These are phyloP conservation scores for Orgyia antiqua DNA, from an alignment of 2,888 invertebrate species.

Conservation along the genomic window DNA sequence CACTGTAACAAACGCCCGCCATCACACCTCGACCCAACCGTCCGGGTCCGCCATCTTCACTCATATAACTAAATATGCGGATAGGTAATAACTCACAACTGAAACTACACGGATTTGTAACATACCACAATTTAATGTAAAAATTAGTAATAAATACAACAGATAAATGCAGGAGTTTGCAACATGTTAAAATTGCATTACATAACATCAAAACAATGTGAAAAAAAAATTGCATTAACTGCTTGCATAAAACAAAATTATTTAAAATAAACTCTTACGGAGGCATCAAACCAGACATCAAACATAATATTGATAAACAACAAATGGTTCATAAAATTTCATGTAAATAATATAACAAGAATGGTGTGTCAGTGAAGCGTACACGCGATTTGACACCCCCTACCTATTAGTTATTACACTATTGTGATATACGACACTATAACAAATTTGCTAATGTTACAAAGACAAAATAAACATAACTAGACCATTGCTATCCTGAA, in stretches of 20 bases:
- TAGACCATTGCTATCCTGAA: conserved; percentile 78
- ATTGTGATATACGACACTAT: conserved; percentile 77
- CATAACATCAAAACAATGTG: conserved; percentile 79
- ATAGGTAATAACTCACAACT: conserved; percentile 64
- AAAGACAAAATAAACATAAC: conserved; percentile 71
- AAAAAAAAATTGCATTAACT: conserved; percentile 77
- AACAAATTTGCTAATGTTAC: conserved; percentile 77
- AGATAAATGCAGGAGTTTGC: conserved; percentile 83
- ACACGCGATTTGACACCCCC: conserved; percentile 76
- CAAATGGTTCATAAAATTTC: conserved; percentile 72
- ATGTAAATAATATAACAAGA: conserved; percentile 71
- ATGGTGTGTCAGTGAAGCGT: conserved; percentile 39
- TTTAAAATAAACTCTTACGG: conserved; percentile 75
- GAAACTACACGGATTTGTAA: conserved; percentile 79
- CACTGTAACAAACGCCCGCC: conserved; percentile 44
- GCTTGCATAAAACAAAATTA: conserved; percentile 77
- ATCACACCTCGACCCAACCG: background rate
- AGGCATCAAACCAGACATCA: conserved; percentile 77
- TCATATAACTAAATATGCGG: conserved; percentile 29
- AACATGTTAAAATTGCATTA: conserved; percentile 78
- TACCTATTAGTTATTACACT: conserved; percentile 70
- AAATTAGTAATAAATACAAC: conserved; percentile 84
- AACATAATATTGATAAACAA: conserved; percentile 72
- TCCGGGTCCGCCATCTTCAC: background rate
- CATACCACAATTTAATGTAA: conserved; percentile 86